phyloP scores from a whole-genome alignment of 2,888 invertebrate genomes.

The Vandiemenella viatica region DNA sequence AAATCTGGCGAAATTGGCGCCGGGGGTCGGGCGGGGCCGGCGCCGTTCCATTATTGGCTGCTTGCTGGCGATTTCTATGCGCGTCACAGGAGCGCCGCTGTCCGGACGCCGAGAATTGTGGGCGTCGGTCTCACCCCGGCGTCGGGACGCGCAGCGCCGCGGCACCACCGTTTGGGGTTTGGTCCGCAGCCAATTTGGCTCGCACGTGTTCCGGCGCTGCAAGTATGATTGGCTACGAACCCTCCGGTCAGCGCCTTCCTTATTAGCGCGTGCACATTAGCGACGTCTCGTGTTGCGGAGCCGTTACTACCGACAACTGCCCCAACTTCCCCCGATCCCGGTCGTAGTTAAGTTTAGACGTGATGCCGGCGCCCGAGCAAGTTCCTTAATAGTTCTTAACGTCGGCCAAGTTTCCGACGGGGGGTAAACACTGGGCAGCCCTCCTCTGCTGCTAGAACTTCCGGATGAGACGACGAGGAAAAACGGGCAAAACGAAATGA shows the following conservation, averaged over 20 bases:
- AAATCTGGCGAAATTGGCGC: constrained; percentile 33
- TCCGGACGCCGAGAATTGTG: constrained; percentile 6
- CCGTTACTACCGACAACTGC: background rate
- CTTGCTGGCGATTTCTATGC: constrained; percentile 34
- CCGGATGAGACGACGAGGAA: too few species aligned
- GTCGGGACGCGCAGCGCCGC: background rate
- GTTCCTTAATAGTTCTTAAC: too few species aligned
- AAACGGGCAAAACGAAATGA: too few species aligned
- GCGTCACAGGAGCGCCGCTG: constrained; percentile 28
- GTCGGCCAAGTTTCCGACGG: too few species aligned
- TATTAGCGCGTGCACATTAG: background rate
- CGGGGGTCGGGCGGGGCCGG: constrained; percentile 19
- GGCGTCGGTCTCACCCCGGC: too few species aligned
- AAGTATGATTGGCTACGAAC: constrained; percentile 2
- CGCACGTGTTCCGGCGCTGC: constrained; percentile 10
- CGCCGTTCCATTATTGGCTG: constrained; percentile 30
- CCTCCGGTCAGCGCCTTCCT: background rate
- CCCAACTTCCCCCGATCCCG: background rate
- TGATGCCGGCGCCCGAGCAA: too few species aligned
- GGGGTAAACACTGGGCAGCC: too few species aligned
- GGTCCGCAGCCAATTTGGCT: constrained; percentile 13
- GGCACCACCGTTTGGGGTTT: constrained; percentile 7
- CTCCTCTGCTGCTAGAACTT: too few species aligned
- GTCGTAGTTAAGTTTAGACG: too few species aligned
- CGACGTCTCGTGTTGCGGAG: background rate